A percentile compares a stretch with the other conserved stretches of the same genome.
Conservation (phyloP, 2,888 invertebrate species). For the Amphimallon solstitiale region DNA sequence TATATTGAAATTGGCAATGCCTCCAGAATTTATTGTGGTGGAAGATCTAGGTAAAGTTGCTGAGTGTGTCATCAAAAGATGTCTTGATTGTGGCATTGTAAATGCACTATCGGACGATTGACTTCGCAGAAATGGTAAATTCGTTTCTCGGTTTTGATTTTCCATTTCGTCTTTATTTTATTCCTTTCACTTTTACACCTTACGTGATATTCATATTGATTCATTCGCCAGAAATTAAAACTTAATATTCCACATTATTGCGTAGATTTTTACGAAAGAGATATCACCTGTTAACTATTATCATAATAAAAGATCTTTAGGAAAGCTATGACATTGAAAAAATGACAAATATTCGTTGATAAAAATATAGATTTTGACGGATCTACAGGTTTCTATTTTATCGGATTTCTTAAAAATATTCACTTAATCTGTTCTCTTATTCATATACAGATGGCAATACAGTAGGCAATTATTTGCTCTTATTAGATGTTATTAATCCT, state of each 20-base stretch:
- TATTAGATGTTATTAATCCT: too few relatives aligned
- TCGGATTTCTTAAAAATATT: too few relatives aligned
- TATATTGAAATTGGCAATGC: constrained; percentile 38
- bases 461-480: too few relatives aligned
- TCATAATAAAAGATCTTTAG: neutral
- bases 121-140: constrained; percentile 30
- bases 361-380: too few relatives aligned
- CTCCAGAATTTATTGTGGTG: neutral
- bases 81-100: constrained; percentile 12
- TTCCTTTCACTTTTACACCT: neutral
- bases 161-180: neutral
- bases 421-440: too few relatives aligned
- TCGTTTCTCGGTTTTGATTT: constrained; percentile 22
- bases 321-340: constrained; percentile 6
- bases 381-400: too few relatives aligned
- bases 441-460: too few relatives aligned
- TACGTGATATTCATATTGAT: neutral
- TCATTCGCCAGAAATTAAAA: too few relatives aligned
- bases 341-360: neutral
- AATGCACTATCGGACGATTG: constrained; percentile 36
- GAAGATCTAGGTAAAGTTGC: constrained; percentile 28
- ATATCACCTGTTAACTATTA: constrained; percentile 26
- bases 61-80: constrained; percentile 35
- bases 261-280: constrained; percentile 1
- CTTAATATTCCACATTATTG: neutral